Base-by-base conservation (phyloP, 2,888 invertebrate genomes). In the Agonopterix alstromeriana region DNA sequence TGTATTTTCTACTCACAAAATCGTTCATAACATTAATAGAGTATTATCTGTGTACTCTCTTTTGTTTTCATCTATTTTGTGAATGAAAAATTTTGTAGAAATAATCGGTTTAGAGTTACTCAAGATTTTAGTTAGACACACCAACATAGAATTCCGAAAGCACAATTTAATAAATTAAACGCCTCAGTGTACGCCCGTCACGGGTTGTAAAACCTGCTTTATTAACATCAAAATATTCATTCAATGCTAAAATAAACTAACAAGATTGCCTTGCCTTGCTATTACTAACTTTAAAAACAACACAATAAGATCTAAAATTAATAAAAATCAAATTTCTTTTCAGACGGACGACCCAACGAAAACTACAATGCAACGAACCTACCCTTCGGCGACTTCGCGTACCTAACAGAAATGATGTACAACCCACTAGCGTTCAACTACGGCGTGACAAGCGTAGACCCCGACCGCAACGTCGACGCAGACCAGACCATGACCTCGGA, bases 321-420 rank as follows among this genome's bases (percentile, higher is more conserved):
- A 27, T 27, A 7, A 27, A 14, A 27, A 27, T 27, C 27, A 5
- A 27, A 3, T 27, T 7, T 27, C 27, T 38, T 68, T 66, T 0
- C 80, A 88, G 87, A 87, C 57, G 85, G 84, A 43, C 79, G 88
- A 41, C 87, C 89, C 50, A 87, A 89, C 67, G 89, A 89, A 57
- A 89, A 89, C 74, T 89, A 89, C 77, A 88, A 89, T 59, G 87
- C 85, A n/a, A 86, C 85, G 8, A 89, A 89, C 60, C 75, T 90
- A 8, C 90, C 90, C 0, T 90, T 89, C 72, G 90, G 90, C 58
- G 90, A 90, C 60, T 89, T 90, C 70, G 85, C 87, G 1, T 90
- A 90, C 70, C 71, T 90, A 14, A 90, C 90, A 0, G 89, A 89
- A 52, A 88, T 89, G 77, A 85, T 89, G 57, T 86, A 83, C 73